These are phyloP conservation scores for Gari tellinella DNA, from an alignment of 2,888 invertebrate genomes.

Conservation along the genomic window DNA sequence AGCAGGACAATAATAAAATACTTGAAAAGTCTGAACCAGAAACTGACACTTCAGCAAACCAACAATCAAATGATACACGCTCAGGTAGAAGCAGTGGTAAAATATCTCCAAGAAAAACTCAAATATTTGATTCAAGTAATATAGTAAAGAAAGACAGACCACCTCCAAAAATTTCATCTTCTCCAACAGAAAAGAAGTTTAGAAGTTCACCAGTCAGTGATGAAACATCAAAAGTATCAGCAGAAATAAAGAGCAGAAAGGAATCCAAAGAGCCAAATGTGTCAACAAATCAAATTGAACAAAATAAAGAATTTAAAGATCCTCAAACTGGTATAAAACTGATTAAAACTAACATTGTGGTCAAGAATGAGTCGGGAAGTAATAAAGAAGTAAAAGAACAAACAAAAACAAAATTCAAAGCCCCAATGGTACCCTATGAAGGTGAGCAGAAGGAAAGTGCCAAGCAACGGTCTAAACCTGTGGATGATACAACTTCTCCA, in stretches of 20 bases:
- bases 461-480: conserved; percentile 13
- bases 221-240: neutral
- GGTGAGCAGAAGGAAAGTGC: conserved; percentile 13
- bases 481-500: conserved; percentile 43
- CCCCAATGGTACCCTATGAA: neutral
- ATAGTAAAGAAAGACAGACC: conserved; percentile 44
- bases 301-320: no score
- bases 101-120: conserved; percentile 56
- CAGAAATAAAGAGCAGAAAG: conserved; percentile 8
- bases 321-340: conserved; percentile 21
- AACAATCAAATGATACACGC: neutral
- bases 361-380: neutral
- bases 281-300: no score
- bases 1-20: neutral
- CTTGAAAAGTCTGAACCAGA: neutral
- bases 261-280: conserved; percentile 1
- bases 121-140: conserved; percentile 66
- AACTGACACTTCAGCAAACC: neutral
- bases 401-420: neutral
- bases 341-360: conserved; percentile 23
- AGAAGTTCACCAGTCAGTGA: neutral
- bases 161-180: conserved; percentile 25
- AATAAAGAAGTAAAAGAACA: neutral
- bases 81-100: conserved; percentile 40
- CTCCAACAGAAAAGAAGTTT: conserved; percentile 6